phyloP scores from a whole-genome alignment of 1,140 invertebrate genomes.

The Saccostrea cuccullata region DNA sequence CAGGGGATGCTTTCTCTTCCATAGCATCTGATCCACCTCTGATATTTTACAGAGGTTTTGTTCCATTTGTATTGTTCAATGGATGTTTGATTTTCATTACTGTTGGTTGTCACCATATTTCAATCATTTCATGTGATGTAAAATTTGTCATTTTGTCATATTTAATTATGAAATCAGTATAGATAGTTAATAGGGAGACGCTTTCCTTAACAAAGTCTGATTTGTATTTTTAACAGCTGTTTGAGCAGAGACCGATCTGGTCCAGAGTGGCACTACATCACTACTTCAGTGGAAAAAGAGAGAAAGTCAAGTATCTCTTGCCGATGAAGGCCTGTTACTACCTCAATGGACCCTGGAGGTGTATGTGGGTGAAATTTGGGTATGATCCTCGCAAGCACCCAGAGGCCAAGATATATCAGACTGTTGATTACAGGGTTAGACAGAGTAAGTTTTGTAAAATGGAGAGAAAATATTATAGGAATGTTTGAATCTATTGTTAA shows the following conservation, averaged over 20 bases:
- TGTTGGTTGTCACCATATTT: too few species aligned
- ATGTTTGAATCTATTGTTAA: too few species aligned
- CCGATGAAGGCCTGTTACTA: slow-evolving; percentile 91
- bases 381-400: slow-evolving; percentile 92
- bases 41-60: too few species aligned
- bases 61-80: too few species aligned
- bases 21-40: too few species aligned
- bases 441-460: slow-evolving; percentile 72
- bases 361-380: slow-evolving; percentile 90
- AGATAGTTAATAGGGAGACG: too few species aligned
- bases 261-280: slow-evolving; percentile 87
- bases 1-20: too few species aligned
- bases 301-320: slow-evolving; percentile 86
- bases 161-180: too few species aligned
- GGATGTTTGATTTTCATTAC: too few species aligned
- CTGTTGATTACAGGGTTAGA: slow-evolving; percentile 90
- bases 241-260: slow-evolving; percentile 88
- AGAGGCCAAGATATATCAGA: slow-evolving; percentile 89
- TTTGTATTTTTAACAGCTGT: slow-evolving; percentile 60
- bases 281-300: slow-evolving; percentile 77
- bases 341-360: slow-evolving; percentile 91
- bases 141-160: too few species aligned
- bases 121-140: too few species aligned
- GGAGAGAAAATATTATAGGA: too few species aligned
- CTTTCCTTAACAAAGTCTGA: background rate